Evolutionary conservation across 2,113 vertebrate genomes (phyloP).

Genomic region (Rhadina sibilatrix): DNA sequence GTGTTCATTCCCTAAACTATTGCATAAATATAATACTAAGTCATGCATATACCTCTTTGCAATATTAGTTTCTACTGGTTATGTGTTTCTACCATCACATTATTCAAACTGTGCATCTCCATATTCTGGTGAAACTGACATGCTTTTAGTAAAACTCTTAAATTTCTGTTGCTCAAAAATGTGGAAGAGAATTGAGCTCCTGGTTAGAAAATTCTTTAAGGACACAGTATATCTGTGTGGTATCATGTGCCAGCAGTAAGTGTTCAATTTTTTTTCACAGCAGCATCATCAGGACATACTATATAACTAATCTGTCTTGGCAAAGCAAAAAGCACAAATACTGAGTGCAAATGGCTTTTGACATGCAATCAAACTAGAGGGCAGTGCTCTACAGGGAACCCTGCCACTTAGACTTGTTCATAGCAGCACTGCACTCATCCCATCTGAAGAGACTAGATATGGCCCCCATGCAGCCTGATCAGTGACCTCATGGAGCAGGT

Average conservation of each 20-base stretch:
- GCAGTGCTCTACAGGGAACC: neutral
- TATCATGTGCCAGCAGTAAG: neutral
- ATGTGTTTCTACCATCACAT: neutral
- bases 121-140: neutral
- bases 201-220: neutral
- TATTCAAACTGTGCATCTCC: neutral
- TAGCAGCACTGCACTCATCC: accelerated
- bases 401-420: neutral
- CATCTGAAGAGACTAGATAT: neutral
- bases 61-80: neutral
- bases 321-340: neutral
- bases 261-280: neutral
- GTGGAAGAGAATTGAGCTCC: neutral
- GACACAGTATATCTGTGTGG: neutral
- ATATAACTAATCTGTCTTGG: neutral
- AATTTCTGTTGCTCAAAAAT: neutral
- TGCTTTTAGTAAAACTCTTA: neutral
- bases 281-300: neutral
- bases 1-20: neutral
- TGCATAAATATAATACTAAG: neutral
- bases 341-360: neutral
- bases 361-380: neutral
- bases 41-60: neutral
- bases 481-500: neutral
- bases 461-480: neutral